Percentiles rank a stretch among this genome's conserved stretches.
Conservation (phyloP, 1,140 invertebrate species). For the Neodiprion fabricii region DNA sequence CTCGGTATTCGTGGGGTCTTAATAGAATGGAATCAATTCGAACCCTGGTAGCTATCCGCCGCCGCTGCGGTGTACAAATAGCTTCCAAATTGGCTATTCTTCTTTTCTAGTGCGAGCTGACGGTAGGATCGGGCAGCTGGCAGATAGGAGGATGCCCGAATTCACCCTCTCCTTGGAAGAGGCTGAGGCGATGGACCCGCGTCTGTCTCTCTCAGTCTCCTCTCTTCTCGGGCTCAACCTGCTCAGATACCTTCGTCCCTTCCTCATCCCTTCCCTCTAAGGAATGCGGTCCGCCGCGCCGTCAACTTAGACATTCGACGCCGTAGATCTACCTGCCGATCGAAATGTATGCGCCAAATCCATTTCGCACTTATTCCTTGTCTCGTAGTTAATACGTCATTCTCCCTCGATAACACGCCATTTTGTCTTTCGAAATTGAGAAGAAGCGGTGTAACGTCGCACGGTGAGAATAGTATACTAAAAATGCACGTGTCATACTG, state of each 20-base stretch:
- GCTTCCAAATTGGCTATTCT: constrained; percentile 7
- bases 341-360: too few relatives aligned
- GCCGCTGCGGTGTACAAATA: background rate
- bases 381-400: too few relatives aligned
- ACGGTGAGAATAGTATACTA: too few relatives aligned
- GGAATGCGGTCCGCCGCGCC: constrained; percentile 13
- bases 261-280: constrained; percentile 10
- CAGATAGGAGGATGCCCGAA: background rate
- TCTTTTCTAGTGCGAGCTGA: background rate
- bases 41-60: background rate
- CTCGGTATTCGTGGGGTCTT: background rate
- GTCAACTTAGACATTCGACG: background rate
- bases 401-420: too few relatives aligned
- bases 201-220: background rate
- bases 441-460: too few relatives aligned
- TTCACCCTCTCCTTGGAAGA: background rate
- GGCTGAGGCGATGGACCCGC: too few relatives aligned
- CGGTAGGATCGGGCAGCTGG: background rate
- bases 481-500: too few relatives aligned
- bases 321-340: too few relatives aligned
- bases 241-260: constrained; percentile 3
- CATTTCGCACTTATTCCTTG: too few relatives aligned
- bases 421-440: too few relatives aligned
- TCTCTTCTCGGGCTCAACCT: background rate
- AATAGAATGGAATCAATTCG: constrained; percentile 4